Evolutionary conservation across 2,113 vertebrate genomes (phyloP).

Genomic region (Hydrochoerus hydrochaeris): DNA sequence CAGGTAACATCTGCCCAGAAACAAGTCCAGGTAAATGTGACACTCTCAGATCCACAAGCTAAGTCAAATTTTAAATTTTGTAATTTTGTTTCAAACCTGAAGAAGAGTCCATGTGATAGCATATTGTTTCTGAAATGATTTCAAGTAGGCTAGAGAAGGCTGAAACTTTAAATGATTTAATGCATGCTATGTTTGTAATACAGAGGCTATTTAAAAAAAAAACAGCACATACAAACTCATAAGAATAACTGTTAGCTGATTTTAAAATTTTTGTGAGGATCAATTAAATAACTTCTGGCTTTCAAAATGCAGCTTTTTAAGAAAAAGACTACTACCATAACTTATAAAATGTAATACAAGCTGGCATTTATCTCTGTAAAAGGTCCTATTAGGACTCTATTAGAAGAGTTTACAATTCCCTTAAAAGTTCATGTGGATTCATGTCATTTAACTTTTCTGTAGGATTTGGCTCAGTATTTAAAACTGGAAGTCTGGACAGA

Average conservation of each 20-base stretch:
- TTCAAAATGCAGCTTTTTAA: constrained; percentile 21
- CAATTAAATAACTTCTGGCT: neutral
- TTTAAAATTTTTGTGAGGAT: neutral
- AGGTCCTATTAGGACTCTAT: neutral
- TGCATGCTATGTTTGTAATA: neutral
- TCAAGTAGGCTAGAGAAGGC: neutral
- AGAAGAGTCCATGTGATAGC: neutral
- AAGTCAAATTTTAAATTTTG: neutral
- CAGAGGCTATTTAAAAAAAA: neutral
- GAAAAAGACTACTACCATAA: neutral
- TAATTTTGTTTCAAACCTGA: constrained; percentile 14
- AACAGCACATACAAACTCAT: neutral
- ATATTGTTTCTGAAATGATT: constrained; percentile 20
- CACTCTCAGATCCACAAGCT: neutral
- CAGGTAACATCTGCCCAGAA: constrained; percentile 32
- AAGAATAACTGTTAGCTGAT: neutral
- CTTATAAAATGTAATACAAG: neutral
- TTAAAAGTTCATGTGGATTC: neutral
- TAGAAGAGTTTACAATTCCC: neutral
- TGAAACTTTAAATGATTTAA: neutral
- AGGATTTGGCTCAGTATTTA: neutral
- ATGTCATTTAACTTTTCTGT: neutral
- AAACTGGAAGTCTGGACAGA: neutral
- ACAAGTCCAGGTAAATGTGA: neutral
- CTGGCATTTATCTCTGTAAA: neutral